Evolutionary conservation across 2,113 vertebrate genomes (phyloP).

Genomic region (Hippoglossus stenolepis): DNA sequence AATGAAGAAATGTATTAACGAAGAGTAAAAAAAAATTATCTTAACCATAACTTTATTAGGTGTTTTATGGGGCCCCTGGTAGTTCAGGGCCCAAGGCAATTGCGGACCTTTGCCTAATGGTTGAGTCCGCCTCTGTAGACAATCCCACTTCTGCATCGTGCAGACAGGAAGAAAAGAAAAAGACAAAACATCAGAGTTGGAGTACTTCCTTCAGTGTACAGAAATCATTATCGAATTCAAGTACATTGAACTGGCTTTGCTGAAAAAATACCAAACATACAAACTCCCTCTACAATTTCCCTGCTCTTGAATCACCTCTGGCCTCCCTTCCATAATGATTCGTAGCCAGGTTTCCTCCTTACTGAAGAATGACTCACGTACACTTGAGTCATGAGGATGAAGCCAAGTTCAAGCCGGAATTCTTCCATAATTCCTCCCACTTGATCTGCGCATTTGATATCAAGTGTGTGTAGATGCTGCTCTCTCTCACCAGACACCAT

Average conservation of each 20-base stretch:
- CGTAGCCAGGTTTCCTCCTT: slow-evolving; percentile 19
- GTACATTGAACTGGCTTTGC: no score
- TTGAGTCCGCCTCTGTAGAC: no score
- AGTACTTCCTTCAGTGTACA: no score
- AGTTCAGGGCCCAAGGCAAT: no score
- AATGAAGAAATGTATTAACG: no score
- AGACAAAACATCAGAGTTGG: not conserved
- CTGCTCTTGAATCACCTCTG: slow-evolving; percentile 21
- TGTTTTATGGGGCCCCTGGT: no score
- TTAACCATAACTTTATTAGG: no score
- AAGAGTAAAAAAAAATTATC: no score
- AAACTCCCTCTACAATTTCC: not conserved
- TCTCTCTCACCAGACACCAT: slow-evolving; percentile 4
- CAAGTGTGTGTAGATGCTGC: slow-evolving; percentile 18
- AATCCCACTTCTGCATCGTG: not conserved
- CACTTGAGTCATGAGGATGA: slow-evolving; percentile 4
- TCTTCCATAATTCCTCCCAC: slow-evolving; percentile 38
- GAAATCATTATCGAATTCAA: no score
- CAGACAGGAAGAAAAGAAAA: not conserved
- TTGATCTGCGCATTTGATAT: slow-evolving; percentile 23
- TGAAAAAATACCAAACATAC: no score
- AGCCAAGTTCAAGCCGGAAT: slow-evolving; percentile 41
- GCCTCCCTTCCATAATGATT: slow-evolving; percentile 29
- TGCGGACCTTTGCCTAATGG: no score
- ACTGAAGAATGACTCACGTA: slow-evolving; percentile 43